A percentile compares a stretch with the other conserved stretches of the same genome.
Evolutionary conservation across 1,140 invertebrate species (phyloP).

Genomic region (Cydia amplana): DNA sequence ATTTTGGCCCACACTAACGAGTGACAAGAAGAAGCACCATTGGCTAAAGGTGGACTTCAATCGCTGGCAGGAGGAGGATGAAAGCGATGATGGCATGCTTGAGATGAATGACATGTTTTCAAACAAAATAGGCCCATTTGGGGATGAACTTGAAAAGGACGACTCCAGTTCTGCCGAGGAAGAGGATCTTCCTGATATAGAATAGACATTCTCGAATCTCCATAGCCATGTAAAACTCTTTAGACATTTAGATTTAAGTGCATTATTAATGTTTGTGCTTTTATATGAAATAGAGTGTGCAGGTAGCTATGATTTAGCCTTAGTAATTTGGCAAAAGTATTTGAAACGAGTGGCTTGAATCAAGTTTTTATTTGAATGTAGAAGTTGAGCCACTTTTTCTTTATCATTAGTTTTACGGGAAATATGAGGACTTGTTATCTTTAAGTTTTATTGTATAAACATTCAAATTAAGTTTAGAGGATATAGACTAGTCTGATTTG

Average conservation of each 20-base stretch:
- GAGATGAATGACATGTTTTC: constrained; percentile 63
- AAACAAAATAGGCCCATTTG: constrained; percentile 53
- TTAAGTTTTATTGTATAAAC: neutral
- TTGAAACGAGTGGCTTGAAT: constrained; percentile 1
- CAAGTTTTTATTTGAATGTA: constrained; percentile 19
- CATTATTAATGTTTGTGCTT: constrained; percentile 46
- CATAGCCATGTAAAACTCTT: constrained; percentile 39
- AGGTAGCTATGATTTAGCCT: constrained; percentile 8
- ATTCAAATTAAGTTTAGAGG: neutral
- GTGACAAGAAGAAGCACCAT: constrained; percentile 93
- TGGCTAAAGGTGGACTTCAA: constrained; percentile 99
- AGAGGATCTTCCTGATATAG: constrained; percentile 66
- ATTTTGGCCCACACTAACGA: constrained; percentile 93
- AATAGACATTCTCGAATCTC: constrained; percentile 47
- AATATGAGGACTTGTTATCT: neutral
- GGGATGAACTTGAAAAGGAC: constrained; percentile 59
- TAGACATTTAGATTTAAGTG: constrained; percentile 40
- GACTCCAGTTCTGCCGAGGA: constrained; percentile 66
- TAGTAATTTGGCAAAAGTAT: constrained; percentile 8
- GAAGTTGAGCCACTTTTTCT: neutral
- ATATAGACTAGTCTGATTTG: neutral
- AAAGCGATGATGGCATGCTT: constrained; percentile 63
- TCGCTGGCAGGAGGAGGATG: constrained; percentile 96
- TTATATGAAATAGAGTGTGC: constrained; percentile 42
- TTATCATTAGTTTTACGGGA: neutral